These are phyloP conservation scores for cat (Felis catus) DNA, from an alignment of 2,113 vertebrate genomes.

Conservation along the genomic window F.catus_Fca126_mat1.0 CM031428.1:12535501-12536000, in stretches of 20 bases:
- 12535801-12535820: background rate
- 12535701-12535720: background rate
- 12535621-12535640: background rate
- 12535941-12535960: background rate
- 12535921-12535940: background rate
- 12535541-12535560: conserved; percentile 71
- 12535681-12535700: background rate
- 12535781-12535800: background rate
- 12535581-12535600: background rate
- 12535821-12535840: background rate
- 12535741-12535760: background rate
- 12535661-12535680: background rate
- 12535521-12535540: conserved; percentile 70
- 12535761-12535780: background rate
- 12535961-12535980: background rate
- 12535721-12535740: background rate
- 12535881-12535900: background rate
- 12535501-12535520: conserved; percentile 85
- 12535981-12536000: background rate
- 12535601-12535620: background rate
- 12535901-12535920: background rate
- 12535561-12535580: conserved; percentile 73
- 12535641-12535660: background rate
- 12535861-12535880: background rate
- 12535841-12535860: background rate